Conservation (phyloP, 2,113 vertebrate species). For the Mirza zaza region DNA sequence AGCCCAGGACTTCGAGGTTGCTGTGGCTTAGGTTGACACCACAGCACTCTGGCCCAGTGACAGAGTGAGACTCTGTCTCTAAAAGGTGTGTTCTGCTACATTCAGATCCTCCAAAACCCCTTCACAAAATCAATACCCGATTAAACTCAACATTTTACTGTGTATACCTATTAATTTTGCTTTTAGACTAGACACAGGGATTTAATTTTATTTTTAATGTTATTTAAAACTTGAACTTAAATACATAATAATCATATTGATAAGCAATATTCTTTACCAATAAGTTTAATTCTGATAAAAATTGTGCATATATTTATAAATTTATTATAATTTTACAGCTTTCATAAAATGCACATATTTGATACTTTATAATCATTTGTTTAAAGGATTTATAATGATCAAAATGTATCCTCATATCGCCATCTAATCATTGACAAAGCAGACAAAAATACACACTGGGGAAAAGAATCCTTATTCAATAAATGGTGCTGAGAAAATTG, state of each 20-base stretch:
- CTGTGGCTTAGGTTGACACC: no score
- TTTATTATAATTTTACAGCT: not conserved
- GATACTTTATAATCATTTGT: not conserved
- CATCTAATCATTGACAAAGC: no score
- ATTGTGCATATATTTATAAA: not conserved
- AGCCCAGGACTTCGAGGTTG: no score
- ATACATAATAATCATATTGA: not conserved
- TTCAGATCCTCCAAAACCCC: not conserved
- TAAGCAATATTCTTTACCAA: not conserved
- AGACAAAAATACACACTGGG: no score
- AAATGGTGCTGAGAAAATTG: no score
- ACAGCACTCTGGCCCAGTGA: no score
- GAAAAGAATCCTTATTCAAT: no score
- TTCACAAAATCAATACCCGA: not conserved
- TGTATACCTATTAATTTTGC: not conserved
- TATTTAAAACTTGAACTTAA: not conserved
- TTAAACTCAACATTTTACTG: not conserved
- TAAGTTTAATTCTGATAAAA: not conserved
- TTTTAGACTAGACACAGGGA: not conserved
- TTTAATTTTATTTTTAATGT: constrained; percentile 1
- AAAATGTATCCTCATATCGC: not conserved
- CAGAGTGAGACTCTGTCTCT: no score
- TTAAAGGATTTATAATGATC: not conserved
- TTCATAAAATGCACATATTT: not conserved
- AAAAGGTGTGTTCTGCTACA: not conserved